These are phyloP conservation scores for Merops nubicus DNA, from an alignment of 2,113 vertebrate species.

Conservation along the genomic window DNA sequence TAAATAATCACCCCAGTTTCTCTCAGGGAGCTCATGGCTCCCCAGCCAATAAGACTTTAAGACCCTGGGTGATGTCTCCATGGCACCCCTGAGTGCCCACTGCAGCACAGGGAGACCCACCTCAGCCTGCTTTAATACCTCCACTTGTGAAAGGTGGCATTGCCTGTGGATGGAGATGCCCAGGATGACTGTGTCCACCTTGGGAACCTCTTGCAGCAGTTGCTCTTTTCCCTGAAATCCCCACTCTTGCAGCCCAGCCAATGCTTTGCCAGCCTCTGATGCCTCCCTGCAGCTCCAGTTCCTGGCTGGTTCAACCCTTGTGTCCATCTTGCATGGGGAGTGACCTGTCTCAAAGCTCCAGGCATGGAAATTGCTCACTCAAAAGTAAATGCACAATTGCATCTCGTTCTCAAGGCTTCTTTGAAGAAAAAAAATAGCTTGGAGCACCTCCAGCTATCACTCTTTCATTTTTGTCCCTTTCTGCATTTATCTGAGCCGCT, in stretches of 20 bases:
- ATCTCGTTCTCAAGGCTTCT: neutral
- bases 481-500: neutral
- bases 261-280: rapidly evolving
- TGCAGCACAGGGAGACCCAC: neutral
- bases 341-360: neutral
- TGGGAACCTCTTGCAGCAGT: neutral
- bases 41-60: neutral
- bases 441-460: neutral
- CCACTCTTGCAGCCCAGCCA: neutral
- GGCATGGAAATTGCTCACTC: neutral
- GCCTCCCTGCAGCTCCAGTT: neutral
- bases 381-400: neutral
- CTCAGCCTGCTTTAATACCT: neutral
- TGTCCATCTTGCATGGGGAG: neutral
- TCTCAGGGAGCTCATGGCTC: neutral
- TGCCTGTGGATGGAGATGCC: neutral
- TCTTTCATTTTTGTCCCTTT: neutral
- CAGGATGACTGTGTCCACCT: neutral
- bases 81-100: neutral
- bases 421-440: neutral
- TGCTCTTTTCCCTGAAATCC: neutral
- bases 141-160: neutral
- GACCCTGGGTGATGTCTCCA: neutral
- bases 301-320: neutral
- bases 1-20: neutral